Evolutionary conservation across 2,888 invertebrate genomes (phyloP), one percentile per base, ranked within the genome.

Genomic region (Lagria hirta): DNA sequence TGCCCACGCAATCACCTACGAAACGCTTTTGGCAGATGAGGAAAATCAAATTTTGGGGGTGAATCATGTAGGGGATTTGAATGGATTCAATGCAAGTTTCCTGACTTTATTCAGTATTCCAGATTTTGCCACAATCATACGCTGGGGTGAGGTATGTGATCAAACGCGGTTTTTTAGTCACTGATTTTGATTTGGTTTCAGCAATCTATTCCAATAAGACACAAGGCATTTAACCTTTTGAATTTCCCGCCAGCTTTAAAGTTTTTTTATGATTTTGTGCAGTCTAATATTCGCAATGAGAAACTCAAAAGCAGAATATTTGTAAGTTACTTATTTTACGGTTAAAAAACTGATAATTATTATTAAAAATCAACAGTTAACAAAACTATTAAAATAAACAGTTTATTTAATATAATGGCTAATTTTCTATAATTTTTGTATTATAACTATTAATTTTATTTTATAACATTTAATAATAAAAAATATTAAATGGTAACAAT

Each of bases 141-240:
- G 82, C 66, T 86, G 86, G 85, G 84, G 86, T 58, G 86, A 87
- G 76, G 83, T 82, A 66, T 60, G 64, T 53, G 12, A 11, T 44
- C 32, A 24, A 35, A 23, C 23, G n/a, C n/a, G n/a, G n/a, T 7
- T 3, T 13, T 27, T 8, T 1, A 23, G 10, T 16, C 15, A 32
- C 10, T 29, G 5, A 2, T 20, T 35, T 35, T 20, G n/a, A 28
- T 47, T 37, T 47, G 52, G 42, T 69, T 76, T 37, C 70, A 84
- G 82, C 86, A 88, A 78, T 86, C 88, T 0, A 52, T 85, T 47
- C 89, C 90, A 4, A 80, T 88, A 77, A 76, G 88, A 8, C 88
- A 89, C 70, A 88, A 88, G 68, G 82, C 82, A 61, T 78, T 87
- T 23, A 84, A 88, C 62, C 72, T 84, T 43, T 69, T 88, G 18